These are phyloP conservation scores for Clanis bilineata DNA, from an alignment of 2,888 invertebrate genomes.

Conservation along the genomic window DNA sequence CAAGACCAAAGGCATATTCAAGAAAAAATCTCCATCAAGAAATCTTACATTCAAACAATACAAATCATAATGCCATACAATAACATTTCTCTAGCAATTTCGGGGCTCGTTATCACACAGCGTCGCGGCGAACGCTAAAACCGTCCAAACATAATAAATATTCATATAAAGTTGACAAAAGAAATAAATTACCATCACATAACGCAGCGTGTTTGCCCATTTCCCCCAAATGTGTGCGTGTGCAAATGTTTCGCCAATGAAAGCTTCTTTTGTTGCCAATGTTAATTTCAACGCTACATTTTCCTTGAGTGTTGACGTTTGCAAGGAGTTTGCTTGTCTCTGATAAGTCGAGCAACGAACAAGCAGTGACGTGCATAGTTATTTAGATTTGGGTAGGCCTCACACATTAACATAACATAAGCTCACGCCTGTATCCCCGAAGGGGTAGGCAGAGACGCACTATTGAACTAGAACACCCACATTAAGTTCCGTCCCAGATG, in stretches of 20 bases:
- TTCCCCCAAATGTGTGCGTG: conserved; percentile 3
- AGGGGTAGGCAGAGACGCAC: too few species aligned
- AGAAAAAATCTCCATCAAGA: neutral
- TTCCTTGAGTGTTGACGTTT: neutral
- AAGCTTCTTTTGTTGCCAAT: conserved; percentile 6
- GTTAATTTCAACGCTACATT: neutral
- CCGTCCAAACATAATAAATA: conserved; percentile 16
- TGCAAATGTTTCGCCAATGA: conserved; percentile 7
- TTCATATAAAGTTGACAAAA: conserved; percentile 23
- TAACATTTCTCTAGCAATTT: neutral
- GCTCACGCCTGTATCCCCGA: too few species aligned
- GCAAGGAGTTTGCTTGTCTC: neutral
- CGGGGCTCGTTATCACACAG: neutral
- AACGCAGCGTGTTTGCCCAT: conserved; percentile 5
- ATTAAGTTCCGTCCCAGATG: too few species aligned
- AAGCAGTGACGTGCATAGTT: too few species aligned
- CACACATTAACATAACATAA: too few species aligned
- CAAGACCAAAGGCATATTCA: too few species aligned
- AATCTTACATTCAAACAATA: neutral
- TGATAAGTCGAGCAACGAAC: too few species aligned
- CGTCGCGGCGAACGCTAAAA: neutral
- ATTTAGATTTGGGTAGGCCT: too few species aligned
- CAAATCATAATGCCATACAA: neutral
- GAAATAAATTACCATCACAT: conserved; percentile 20
- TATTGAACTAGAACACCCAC: too few species aligned